phyloP scores from a whole-genome alignment of 2,113 vertebrate genomes.

The Abramis brama region DNA sequence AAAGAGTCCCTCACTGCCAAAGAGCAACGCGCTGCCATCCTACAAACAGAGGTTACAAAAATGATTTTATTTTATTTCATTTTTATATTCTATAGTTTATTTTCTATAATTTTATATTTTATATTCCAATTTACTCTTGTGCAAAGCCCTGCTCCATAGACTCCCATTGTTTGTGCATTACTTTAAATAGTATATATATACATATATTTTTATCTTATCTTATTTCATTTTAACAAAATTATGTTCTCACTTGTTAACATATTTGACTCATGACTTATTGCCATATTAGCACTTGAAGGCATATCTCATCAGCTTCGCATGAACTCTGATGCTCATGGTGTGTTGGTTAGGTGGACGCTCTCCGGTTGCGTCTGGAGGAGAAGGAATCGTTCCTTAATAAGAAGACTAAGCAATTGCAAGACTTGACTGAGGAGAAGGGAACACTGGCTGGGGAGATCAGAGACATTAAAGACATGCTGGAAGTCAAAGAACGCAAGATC shows the following conservation, averaged over 20 bases:
- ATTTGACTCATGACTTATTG: neutral
- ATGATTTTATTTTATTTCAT: neutral
- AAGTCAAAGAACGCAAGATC: constrained; percentile 99
- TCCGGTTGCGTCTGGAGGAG: constrained; percentile 94
- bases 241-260: neutral
- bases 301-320: neutral
- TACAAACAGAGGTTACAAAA: constrained; percentile 91
- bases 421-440: constrained; percentile 98
- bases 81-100: neutral
- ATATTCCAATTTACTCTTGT: neutral
- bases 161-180: neutral
- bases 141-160: neutral
- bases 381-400: constrained; percentile 98
- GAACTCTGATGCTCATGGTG: neutral
- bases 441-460: constrained; percentile 95
- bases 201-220: neutral
- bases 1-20: constrained; percentile 99
- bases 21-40: constrained; percentile 99
- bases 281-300: neutral
- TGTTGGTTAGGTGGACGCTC: constrained; percentile 87
- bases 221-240: neutral
- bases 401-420: constrained; percentile 98
- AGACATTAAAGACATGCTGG: constrained; percentile 99
- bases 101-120: neutral
- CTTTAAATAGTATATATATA: too few species aligned